These are phyloP conservation scores for Xylota sylvarum DNA, from an alignment of 2,888 invertebrate species.

Conservation along the genomic window DNA sequence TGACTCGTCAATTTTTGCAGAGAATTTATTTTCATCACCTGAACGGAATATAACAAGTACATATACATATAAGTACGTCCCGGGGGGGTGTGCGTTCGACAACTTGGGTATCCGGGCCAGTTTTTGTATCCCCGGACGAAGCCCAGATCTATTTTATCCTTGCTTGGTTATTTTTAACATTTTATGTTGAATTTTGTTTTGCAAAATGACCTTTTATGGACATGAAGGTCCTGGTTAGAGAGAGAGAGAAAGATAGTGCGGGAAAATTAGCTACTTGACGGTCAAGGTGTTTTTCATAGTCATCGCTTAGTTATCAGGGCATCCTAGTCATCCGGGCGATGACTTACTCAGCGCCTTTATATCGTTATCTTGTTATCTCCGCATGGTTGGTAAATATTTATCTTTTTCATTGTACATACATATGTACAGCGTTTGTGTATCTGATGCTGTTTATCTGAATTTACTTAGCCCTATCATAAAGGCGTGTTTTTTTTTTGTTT, in stretches of 20 bases:
- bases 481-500: neutral
- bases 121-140: neutral
- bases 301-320: neutral
- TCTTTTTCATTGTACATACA: neutral
- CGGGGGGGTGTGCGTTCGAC: slow-evolving; percentile 4
- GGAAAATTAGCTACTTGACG: neutral
- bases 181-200: too few species aligned
- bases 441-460: neutral
- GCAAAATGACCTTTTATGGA: neutral
- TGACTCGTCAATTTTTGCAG: slow-evolving; percentile 69
- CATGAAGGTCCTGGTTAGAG: neutral
- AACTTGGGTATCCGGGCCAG: neutral
- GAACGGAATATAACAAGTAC: slow-evolving; percentile 25
- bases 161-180: neutral
- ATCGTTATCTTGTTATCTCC: slow-evolving; percentile 1
- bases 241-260: too few species aligned
- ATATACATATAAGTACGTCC: too few species aligned
- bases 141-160: neutral
- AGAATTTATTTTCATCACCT: slow-evolving; percentile 71
- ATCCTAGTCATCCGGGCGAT: neutral
- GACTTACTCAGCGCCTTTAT: neutral
- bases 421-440: neutral
- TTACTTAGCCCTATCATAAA: neutral
- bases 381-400: neutral
- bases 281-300: neutral